These are phyloP conservation scores for Helicorthomorpha holstii DNA, from an alignment of 1,140 invertebrate genomes.

Conservation along the genomic window DNA sequence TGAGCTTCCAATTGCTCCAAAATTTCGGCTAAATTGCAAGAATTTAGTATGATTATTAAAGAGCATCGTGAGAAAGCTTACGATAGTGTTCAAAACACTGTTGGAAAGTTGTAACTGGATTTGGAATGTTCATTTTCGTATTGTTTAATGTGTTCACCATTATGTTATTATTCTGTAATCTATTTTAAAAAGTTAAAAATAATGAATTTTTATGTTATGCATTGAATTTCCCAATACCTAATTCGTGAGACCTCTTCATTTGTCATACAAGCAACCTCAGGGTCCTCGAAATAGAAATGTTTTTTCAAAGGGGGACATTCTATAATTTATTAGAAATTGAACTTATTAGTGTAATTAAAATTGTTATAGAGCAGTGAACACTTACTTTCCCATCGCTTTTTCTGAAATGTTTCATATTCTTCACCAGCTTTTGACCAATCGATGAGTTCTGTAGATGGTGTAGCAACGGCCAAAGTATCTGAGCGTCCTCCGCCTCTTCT, in stretches of 20 bases:
- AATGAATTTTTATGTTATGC: neutral
- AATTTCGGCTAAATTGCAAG: conserved; percentile 49
- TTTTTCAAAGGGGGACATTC: conserved; percentile 49
- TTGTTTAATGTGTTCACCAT: conserved; percentile 30
- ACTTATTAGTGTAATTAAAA: neutral
- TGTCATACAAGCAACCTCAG: conserved; percentile 43
- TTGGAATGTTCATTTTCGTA: conserved; percentile 41
- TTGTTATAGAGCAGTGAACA: neutral
- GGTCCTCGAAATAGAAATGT: conserved; percentile 68
- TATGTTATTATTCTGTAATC: conserved; percentile 45
- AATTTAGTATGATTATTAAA: neutral
- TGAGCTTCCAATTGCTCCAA: conserved; percentile 61
- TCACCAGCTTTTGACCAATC: conserved; percentile 24
- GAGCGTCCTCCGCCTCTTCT: too few relatives aligned
- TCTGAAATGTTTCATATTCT: conserved; percentile 28
- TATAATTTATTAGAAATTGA: conserved; percentile 9
- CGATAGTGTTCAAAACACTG: conserved; percentile 62
- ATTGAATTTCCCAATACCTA: conserved; percentile 14
- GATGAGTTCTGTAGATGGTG: conserved; percentile 14
- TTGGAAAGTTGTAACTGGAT: conserved; percentile 65
- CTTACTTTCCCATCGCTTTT: conserved; percentile 34
- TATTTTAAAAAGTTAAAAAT: conserved; percentile 14
- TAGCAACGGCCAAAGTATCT: neutral
- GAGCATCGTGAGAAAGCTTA: conserved; percentile 14
- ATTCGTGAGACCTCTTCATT: conserved; percentile 40